These are phyloP conservation scores for Pristionchus japonicus DNA, from an alignment of 2,888 invertebrate genomes.

Conservation along the genomic window DNA sequence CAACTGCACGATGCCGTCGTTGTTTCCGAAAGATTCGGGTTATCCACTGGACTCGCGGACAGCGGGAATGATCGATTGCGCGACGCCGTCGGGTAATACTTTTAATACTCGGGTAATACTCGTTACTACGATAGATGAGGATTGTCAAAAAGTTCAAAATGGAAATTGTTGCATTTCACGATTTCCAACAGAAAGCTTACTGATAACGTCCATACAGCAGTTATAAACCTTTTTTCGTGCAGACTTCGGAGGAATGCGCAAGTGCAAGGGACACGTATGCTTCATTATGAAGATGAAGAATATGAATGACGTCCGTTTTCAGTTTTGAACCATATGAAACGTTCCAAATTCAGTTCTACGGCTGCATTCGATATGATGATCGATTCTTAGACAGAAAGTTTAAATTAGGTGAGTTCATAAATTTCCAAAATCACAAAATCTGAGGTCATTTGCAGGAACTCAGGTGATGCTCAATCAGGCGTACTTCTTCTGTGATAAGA, in stretches of 20 bases:
- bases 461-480: not conserved
- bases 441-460: not conserved
- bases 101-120: too few relatives aligned
- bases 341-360: not conserved
- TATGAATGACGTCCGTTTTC: not conserved
- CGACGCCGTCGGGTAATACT: not conserved
- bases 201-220: too few relatives aligned
- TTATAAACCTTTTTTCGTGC: too few relatives aligned
- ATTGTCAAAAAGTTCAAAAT: not conserved
- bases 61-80: not conserved
- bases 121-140: not conserved
- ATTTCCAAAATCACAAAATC: too few relatives aligned
- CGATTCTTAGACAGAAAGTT: not conserved
- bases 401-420: not conserved
- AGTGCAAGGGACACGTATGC: not conserved
- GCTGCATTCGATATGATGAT: not conserved
- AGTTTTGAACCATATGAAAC: too few relatives aligned
- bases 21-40: not conserved
- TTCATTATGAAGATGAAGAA: not conserved
- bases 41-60: not conserved
- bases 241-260: not conserved
- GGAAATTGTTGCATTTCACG: not conserved
- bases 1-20: not conserved
- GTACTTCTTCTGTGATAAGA: not conserved
- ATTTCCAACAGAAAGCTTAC: not conserved